A percentile compares a stretch with the other conserved stretches of the same genome.
Evolutionary conservation across 2,888 invertebrate species (phyloP).

Genomic region (Pinctada fucata): DNA sequence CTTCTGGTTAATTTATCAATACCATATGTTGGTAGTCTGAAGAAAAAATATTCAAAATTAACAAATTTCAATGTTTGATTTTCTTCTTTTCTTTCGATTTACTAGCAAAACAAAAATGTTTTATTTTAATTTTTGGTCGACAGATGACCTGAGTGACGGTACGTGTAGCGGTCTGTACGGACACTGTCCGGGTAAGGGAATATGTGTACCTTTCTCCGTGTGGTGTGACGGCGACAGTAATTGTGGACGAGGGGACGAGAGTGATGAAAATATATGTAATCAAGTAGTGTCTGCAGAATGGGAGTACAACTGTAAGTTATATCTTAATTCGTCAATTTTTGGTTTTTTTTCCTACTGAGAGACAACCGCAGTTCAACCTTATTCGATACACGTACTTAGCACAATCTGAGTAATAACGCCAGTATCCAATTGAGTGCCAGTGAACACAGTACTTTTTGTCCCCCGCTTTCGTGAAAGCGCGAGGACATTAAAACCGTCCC

Average conservation of each 20-base stretch:
- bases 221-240: conserved; percentile 60
- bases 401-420: not conserved
- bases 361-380: not conserved
- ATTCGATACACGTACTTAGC: no score
- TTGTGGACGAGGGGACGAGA: conserved; percentile 59
- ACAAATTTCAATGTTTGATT: no score
- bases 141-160: conserved; percentile 44
- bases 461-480: no score
- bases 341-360: conserved; percentile 3
- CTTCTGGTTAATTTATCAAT: no score
- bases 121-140: no score
- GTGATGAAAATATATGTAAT: conserved; percentile 59
- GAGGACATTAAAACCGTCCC: no score
- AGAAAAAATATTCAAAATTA: no score
- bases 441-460: not conserved
- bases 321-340: not conserved
- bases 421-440: not conserved
- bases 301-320: conserved; percentile 49
- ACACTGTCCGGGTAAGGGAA: conserved; percentile 46
- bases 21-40: no score
- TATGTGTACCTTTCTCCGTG: conserved; percentile 56
- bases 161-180: conserved; percentile 47
- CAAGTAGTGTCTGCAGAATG: conserved; percentile 41
- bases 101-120: no score
- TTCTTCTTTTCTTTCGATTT: no score